Evolutionary conservation across 2,113 vertebrate genomes (phyloP).

Genomic region (Microtus ochrogaster): DNA sequence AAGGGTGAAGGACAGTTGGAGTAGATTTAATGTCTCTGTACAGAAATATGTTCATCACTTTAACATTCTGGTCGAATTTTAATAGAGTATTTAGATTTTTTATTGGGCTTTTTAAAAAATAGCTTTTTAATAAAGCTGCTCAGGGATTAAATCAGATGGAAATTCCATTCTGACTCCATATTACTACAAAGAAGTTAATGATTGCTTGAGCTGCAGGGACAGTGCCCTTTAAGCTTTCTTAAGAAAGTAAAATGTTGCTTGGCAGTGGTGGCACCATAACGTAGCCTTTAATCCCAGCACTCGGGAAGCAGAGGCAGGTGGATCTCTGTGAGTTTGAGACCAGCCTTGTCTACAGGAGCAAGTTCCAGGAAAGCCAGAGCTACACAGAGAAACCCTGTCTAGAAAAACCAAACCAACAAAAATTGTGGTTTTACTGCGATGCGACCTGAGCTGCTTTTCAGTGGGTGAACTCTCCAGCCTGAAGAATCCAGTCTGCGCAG

Average conservation of each 20-base stretch:
- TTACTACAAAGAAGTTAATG: constrained; percentile 40
- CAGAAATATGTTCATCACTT: constrained; percentile 19
- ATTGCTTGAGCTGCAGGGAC: background rate
- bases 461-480: background rate
- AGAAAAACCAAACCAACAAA: too few relatives aligned
- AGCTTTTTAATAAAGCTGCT: constrained; percentile 53
- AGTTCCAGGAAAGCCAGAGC: background rate
- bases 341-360: background rate
- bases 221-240: constrained; percentile 39
- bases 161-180: background rate
- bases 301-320: background rate
- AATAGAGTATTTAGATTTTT: constrained; percentile 64
- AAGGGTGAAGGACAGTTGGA: background rate
- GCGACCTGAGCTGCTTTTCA: background rate
- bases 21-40: constrained; percentile 44
- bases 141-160: constrained; percentile 66
- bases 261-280: background rate
- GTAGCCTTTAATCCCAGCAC: background rate
- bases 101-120: constrained; percentile 54
- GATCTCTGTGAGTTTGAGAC: background rate
- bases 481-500: background rate
- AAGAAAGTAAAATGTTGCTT: background rate
- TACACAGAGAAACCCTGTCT: background rate
- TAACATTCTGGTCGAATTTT: constrained; percentile 62
- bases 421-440: background rate